Evolutionary conservation across 1,140 invertebrate genomes (phyloP).

Genomic region (Bombus superbus): DNA sequence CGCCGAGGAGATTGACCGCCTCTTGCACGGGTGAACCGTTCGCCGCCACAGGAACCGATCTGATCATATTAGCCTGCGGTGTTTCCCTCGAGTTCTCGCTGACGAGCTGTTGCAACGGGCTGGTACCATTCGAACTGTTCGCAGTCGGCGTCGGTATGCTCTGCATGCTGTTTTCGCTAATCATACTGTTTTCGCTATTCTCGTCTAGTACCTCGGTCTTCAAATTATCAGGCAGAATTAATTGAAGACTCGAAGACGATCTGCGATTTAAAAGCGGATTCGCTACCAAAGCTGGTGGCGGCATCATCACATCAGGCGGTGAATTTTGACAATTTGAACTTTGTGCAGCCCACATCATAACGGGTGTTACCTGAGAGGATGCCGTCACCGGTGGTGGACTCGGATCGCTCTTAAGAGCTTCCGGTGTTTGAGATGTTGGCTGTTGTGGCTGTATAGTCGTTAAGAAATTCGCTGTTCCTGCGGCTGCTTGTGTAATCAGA

Average conservation of each 20-base stretch:
- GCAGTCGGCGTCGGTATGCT: constrained; percentile 70
- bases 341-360: constrained; percentile 78
- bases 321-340: constrained; percentile 62
- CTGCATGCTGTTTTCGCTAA: constrained; percentile 82
- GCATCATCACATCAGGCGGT: constrained; percentile 80
- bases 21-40: constrained; percentile 74
- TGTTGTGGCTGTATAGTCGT: constrained; percentile 67
- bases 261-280: constrained; percentile 74
- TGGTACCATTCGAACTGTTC: constrained; percentile 63
- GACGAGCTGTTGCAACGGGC: constrained; percentile 77
- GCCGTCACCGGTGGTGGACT: constrained; percentile 73
- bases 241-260: constrained; percentile 78
- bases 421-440: constrained; percentile 53
- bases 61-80: constrained; percentile 69
- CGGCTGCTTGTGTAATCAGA: constrained; percentile 67
- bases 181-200: constrained; percentile 85
- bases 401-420: constrained; percentile 77
- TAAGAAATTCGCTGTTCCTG: constrained; percentile 72
- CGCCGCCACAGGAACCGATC: constrained; percentile 62
- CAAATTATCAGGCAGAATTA: constrained; percentile 82
- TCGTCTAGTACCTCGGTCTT: constrained; percentile 90
- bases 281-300: constrained; percentile 74
- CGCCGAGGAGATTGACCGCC: constrained; percentile 73
- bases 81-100: constrained; percentile 75
- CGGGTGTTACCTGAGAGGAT: constrained; percentile 68